Evolutionary conservation across 2,113 vertebrate genomes (phyloP).

Genomic region (Melierax canorus): DNA sequence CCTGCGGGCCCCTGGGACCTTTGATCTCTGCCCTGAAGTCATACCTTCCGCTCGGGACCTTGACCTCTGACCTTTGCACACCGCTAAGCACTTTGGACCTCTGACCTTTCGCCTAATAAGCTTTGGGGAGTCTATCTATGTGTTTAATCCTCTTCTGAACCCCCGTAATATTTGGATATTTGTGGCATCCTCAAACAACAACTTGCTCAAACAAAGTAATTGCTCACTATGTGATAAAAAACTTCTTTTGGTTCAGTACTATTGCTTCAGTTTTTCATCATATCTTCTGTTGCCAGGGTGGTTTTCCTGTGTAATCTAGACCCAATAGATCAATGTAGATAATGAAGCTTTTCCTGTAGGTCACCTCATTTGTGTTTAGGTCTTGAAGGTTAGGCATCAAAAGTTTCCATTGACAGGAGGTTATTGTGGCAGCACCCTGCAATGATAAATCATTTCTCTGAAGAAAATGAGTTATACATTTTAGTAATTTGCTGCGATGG

Average conservation of each 20-base stretch:
- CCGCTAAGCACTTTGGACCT: too few relatives aligned
- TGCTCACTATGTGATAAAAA: background rate
- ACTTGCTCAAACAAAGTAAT: background rate
- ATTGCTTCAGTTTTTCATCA: background rate
- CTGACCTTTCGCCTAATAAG: background rate
- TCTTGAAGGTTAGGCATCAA: background rate
- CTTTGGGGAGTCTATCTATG: background rate
- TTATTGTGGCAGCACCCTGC: background rate
- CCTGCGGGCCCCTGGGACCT: too few relatives aligned
- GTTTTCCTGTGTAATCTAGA: background rate
- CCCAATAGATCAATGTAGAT: background rate
- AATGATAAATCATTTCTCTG: background rate
- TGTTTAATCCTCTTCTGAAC: background rate
- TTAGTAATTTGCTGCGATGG: background rate
- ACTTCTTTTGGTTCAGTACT: background rate
- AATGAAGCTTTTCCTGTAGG: background rate
- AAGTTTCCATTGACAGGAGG: background rate
- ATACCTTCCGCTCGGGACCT: too few relatives aligned
- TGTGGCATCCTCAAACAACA: background rate
- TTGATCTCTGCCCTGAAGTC: too few relatives aligned
- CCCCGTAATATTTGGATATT: background rate
- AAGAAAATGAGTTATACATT: background rate
- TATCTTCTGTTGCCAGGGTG: background rate
- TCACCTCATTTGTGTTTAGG: background rate
- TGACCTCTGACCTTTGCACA: too few relatives aligned